These are phyloP conservation scores for Zaprionus davidi DNA, from an alignment of 1,140 invertebrate species.

Conservation along the genomic window DNA sequence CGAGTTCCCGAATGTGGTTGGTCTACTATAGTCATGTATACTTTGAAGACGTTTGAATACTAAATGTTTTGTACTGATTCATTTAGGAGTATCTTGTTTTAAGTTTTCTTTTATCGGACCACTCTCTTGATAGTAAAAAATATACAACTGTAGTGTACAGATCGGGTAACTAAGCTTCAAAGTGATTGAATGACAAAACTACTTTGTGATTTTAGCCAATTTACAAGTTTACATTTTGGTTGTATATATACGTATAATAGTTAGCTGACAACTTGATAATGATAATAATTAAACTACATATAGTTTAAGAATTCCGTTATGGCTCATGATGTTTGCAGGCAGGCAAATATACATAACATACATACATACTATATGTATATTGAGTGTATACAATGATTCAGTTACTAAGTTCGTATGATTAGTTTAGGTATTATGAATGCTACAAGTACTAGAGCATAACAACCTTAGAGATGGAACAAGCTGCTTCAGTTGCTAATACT, in stretches of 20 bases:
- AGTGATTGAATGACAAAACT: background rate
- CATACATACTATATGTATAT: background rate
- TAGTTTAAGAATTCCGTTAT: constrained; percentile 4
- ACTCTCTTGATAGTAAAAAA: background rate
- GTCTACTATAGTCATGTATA: background rate
- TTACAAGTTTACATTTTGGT: background rate
- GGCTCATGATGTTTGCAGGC: constrained; percentile 38
- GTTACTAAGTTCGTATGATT: background rate
- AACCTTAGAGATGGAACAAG: constrained; percentile 8
- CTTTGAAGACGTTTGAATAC: background rate
- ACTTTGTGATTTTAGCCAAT: background rate
- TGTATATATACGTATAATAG: background rate
- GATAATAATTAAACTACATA: constrained; percentile 9
- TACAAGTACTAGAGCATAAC: constrained; percentile 16
- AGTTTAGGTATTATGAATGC: background rate
- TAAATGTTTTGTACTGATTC: background rate
- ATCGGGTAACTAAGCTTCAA: background rate
- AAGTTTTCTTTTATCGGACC: background rate
- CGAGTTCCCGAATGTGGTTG: background rate
- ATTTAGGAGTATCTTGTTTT: background rate
- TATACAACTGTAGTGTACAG: background rate
- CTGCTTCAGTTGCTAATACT: background rate
- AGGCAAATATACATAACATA: constrained; percentile 2
- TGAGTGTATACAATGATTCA: background rate
- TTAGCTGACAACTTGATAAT: background rate